Percentiles rank a stretch among this genome's conserved stretches.
Conservation (phyloP, 2,113 vertebrate species). For the Ranitomeya imitator region DNA sequence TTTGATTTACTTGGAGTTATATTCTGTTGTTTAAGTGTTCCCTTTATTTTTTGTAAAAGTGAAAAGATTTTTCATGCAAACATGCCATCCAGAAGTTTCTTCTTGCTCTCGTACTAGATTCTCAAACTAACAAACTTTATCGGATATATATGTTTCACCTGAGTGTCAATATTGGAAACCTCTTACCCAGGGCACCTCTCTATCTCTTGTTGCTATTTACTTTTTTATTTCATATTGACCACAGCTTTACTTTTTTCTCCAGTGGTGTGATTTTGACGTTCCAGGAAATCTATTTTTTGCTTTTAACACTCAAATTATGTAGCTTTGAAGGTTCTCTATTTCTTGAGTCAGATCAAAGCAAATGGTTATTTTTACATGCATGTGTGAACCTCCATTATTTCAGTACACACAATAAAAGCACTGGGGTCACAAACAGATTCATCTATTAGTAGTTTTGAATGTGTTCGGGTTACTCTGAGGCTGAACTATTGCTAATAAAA, state of each 20-base stretch:
- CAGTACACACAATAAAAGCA: not conserved
- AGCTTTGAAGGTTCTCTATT: not conserved
- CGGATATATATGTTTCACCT: not conserved
- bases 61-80: not conserved
- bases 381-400: not conserved
- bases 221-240: not conserved
- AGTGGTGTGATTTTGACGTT: not conserved
- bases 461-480: not conserved
- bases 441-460: not conserved
- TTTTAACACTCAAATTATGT: not conserved
- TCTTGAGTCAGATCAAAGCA: slow-evolving; percentile 3
- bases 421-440: not conserved
- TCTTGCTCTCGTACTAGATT: not conserved
- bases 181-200: not conserved
- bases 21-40: no score
- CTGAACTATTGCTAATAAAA: slow-evolving; percentile 2
- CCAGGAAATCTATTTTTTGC: not conserved
- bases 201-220: not conserved
- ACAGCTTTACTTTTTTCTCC: not conserved
- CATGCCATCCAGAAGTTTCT: not conserved
- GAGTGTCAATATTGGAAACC: not conserved
- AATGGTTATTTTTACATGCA: slow-evolving; percentile 3
- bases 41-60: no score
- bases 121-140: not conserved
- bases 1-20: no score